These are phyloP conservation scores for Hyla sarda DNA, from an alignment of 2,113 vertebrate species.

Conservation along the genomic window DNA sequence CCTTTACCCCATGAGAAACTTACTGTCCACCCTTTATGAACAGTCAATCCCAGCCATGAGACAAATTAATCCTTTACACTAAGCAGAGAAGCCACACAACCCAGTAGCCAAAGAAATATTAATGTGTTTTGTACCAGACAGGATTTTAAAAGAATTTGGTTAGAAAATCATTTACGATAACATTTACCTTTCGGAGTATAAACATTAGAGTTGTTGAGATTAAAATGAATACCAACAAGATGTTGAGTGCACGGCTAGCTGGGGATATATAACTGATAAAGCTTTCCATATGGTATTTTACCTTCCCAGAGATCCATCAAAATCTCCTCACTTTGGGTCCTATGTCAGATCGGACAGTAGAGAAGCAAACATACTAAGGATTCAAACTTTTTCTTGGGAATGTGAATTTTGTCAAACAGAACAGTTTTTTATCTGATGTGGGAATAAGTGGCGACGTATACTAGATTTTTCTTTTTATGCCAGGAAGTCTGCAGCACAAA, in stretches of 20 bases:
- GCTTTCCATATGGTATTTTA: constrained; percentile 75
- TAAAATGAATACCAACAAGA: constrained; percentile 77
- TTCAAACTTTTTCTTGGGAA: constrained; percentile 38
- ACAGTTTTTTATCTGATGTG: constrained; percentile 15
- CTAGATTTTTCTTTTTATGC: background rate
- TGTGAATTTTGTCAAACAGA: constrained; percentile 38
- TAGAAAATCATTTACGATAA: constrained; percentile 79
- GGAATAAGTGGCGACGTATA: background rate
- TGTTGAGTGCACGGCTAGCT: constrained; percentile 76
- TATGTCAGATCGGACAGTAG: constrained; percentile 44
- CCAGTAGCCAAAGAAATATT: constrained; percentile 70
- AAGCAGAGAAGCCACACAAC: constrained; percentile 63
- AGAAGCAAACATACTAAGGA: constrained; percentile 9
- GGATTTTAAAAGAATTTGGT: constrained; percentile 75
- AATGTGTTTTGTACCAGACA: constrained; percentile 66
- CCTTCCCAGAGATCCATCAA: constrained; percentile 52
- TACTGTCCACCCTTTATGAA: constrained; percentile 53
- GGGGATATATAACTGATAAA: constrained; percentile 70
- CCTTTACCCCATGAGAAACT: constrained; percentile 53
- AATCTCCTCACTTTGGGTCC: constrained; percentile 56
- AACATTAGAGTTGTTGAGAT: constrained; percentile 76
- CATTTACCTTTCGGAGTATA: constrained; percentile 79
- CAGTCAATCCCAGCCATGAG: background rate
- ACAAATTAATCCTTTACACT: constrained; percentile 39
- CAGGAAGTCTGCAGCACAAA: constrained; percentile 6